Percentiles rank a stretch among this genome's conserved stretches.
phyloP scores from a whole-genome alignment of 2,888 invertebrate genomes.

The Ctenicera cuprea region DNA sequence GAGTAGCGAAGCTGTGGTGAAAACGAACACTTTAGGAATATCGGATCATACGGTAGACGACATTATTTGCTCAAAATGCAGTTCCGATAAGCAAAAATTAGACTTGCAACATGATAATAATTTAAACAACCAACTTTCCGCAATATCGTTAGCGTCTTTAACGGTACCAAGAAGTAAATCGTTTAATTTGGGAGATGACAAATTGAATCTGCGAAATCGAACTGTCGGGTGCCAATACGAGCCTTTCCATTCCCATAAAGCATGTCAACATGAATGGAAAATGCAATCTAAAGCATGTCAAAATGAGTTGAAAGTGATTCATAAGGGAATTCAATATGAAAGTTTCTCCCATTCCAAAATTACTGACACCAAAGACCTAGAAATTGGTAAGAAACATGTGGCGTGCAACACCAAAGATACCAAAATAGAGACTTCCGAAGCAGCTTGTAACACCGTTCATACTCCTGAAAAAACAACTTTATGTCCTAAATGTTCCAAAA shows the following conservation, averaged over 20 bases:
- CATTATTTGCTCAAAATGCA: constrained; percentile 74
- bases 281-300: constrained; percentile 65
- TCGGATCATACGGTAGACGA: constrained; percentile 74
- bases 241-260: constrained; percentile 57
- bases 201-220: constrained; percentile 72
- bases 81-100: constrained; percentile 71
- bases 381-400: constrained; percentile 58
- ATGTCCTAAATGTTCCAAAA: constrained; percentile 64
- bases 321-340: constrained; percentile 67
- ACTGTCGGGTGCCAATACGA: constrained; percentile 73
- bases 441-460: constrained; percentile 60
- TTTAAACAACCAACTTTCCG: constrained; percentile 63
- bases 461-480: constrained; percentile 12
- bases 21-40: constrained; percentile 71
- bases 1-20: constrained; percentile 41
- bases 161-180: constrained; percentile 75
- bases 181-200: constrained; percentile 77
- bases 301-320: constrained; percentile 61
- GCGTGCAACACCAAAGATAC: constrained; percentile 62
- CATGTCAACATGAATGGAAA: constrained; percentile 60
- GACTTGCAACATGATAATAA: constrained; percentile 72
- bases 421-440: constrained; percentile 56
- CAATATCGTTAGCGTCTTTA: constrained; percentile 73
- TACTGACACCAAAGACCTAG: constrained; percentile 68
- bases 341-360: constrained; percentile 58